phyloP scores from a whole-genome alignment of 1,140 invertebrate genomes.

The Zaprionus camerounensis region DNA sequence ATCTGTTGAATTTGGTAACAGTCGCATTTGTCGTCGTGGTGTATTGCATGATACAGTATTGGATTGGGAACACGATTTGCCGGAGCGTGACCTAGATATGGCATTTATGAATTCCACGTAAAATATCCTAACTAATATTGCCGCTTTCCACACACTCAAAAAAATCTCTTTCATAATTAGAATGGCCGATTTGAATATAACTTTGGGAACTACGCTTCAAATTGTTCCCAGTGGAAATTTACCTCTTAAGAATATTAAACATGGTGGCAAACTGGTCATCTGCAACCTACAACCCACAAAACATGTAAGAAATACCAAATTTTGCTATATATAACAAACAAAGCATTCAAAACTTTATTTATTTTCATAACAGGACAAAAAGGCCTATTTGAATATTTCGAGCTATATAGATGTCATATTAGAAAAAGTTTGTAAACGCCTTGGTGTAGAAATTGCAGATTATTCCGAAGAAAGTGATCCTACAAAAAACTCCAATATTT shows the following conservation, averaged over 20 bases:
- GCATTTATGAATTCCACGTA: slow-evolving; percentile 95
- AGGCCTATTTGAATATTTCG: slow-evolving; percentile 95
- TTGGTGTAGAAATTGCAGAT: slow-evolving; percentile 89
- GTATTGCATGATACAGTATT: slow-evolving; percentile 94
- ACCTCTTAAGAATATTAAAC: slow-evolving; percentile 94
- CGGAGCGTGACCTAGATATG: slow-evolving; percentile 94
- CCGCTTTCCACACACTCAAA: neutral
- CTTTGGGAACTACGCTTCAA: slow-evolving; percentile 98
- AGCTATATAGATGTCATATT: slow-evolving; percentile 95
- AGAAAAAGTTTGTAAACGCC: slow-evolving; percentile 89
- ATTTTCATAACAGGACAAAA: slow-evolving; percentile 90
- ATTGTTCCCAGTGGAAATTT: slow-evolving; percentile 98
- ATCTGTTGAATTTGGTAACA: slow-evolving; percentile 85
- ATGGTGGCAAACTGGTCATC: slow-evolving; percentile 95
- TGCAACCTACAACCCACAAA: slow-evolving; percentile 99
- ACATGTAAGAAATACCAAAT: slow-evolving; percentile 88
- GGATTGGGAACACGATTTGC: slow-evolving; percentile 99
- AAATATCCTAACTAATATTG: slow-evolving; percentile 22
- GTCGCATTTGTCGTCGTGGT: slow-evolving; percentile 92
- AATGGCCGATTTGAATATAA: slow-evolving; percentile 95
- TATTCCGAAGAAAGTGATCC: slow-evolving; percentile 89
- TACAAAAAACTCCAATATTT: slow-evolving; percentile 85
- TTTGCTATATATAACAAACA: neutral
- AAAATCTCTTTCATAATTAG: slow-evolving; percentile 83
- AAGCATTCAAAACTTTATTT: neutral